These are phyloP conservation scores for Callyntrura guangdongensis DNA, from an alignment of 2,888 invertebrate genomes.

Conservation along the genomic window DNA sequence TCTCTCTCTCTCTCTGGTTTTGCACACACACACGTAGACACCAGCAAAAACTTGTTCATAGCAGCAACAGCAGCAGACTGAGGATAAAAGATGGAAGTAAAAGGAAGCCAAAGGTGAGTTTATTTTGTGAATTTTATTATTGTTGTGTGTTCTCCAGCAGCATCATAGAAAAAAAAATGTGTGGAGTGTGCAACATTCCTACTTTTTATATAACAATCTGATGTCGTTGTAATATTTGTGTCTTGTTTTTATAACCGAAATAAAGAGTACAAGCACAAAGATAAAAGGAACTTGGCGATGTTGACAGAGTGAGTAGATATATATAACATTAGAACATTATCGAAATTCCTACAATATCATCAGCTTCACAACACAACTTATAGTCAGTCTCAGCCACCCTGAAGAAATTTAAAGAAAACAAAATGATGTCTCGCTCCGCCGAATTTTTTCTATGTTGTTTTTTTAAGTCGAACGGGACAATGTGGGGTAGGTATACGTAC, in stretches of 20 bases:
- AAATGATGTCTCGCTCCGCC: conserved; percentile 14
- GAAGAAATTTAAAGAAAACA: conserved; percentile 32
- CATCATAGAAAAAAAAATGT: background rate
- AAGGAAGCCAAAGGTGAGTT: conserved; percentile 3
- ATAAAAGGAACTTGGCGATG: background rate
- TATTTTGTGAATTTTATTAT: conserved; percentile 41
- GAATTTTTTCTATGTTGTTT: background rate
- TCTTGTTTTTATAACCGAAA: background rate
- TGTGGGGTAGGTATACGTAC: background rate
- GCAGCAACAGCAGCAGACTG: background rate
- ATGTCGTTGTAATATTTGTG: background rate
- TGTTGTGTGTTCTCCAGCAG: background rate
- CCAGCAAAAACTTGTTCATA: background rate
- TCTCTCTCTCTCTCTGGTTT: background rate
- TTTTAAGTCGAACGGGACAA: background rate
- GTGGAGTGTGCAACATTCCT: background rate
- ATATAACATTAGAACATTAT: conserved; percentile 16
- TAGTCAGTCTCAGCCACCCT: conserved; percentile 9
- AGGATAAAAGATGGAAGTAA: background rate
- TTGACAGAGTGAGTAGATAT: background rate
- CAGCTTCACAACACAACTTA: background rate
- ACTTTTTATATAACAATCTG: no score
- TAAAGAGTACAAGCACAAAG: no score
- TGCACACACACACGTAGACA: background rate
- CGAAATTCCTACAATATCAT: conserved; percentile 25